Conservation (phyloP, 2,888 invertebrate species). For the Macaria notata region DNA sequence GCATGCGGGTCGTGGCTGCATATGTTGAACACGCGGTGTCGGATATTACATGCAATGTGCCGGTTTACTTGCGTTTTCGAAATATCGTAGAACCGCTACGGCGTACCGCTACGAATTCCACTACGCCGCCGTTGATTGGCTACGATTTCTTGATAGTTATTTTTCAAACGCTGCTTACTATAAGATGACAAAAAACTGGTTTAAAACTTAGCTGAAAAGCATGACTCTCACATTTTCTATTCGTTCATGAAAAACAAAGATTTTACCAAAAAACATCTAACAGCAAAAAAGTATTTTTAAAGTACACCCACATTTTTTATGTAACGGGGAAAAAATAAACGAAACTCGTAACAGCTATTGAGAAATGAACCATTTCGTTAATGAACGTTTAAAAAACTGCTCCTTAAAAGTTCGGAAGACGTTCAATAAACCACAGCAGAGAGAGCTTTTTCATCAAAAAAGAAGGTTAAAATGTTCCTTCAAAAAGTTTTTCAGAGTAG, state of each 20-base stretch:
- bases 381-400: not conserved
- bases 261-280: too few relatives aligned
- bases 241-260: too few relatives aligned
- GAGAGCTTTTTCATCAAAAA: constrained; percentile 36
- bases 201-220: too few relatives aligned
- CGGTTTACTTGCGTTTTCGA: constrained; percentile 31
- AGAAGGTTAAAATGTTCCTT: constrained; percentile 34
- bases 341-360: not conserved
- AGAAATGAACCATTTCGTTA: constrained; percentile 2
- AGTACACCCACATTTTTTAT: too few relatives aligned
- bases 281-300: too few relatives aligned
- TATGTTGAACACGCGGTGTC: constrained; percentile 32
- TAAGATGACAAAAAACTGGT: too few relatives aligned
- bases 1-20: constrained; percentile 37
- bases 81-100: constrained; percentile 23
- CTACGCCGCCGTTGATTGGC: not conserved
- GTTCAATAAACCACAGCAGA: constrained; percentile 36
- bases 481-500: constrained; percentile 49
- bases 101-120: constrained; percentile 19
- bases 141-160: not conserved
- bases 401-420: constrained; percentile 16
- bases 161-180: too few relatives aligned
- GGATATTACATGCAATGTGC: constrained; percentile 29
- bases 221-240: too few relatives aligned
- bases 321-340: too few relatives aligned